phyloP scores from a whole-genome alignment of 2,888 invertebrate genomes.

The Nineta flava region DNA sequence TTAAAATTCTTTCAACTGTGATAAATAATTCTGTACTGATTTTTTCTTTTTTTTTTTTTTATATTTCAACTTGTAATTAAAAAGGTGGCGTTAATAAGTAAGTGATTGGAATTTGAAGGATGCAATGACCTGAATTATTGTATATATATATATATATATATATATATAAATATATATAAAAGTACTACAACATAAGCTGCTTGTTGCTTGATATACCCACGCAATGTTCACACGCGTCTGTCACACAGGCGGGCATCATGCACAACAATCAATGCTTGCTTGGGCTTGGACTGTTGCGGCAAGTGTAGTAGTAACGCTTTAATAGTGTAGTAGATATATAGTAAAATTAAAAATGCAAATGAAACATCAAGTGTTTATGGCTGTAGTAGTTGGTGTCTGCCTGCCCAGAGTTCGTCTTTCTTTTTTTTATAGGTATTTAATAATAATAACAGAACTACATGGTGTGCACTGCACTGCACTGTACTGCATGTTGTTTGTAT shows the following conservation, averaged over 20 bases:
- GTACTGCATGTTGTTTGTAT: no score
- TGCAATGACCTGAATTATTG: constrained; percentile 1
- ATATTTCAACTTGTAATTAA: neutral
- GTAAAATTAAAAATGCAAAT: neutral
- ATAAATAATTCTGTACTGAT: no score
- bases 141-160: no score
- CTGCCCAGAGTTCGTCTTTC: neutral
- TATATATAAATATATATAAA: no score
- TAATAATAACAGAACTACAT: no score
- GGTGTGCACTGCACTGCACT: no score
- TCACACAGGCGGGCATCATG: neutral
- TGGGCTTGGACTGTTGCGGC: neutral
- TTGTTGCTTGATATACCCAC: neutral
- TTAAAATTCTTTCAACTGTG: no score
- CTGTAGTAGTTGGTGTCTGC: neutral
- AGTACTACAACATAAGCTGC: no score
- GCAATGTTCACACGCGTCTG: constrained; percentile 1
- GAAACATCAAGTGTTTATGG: neutral
- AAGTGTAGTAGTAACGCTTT: neutral
- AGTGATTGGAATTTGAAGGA: neutral
- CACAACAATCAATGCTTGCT: neutral
- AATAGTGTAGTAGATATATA: no score
- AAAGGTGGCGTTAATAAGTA: neutral
- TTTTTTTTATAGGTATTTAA: no score
- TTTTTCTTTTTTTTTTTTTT: no score